Evolutionary conservation across 2,113 vertebrate genomes (phyloP).

Genomic region (Clarias magur): DNA sequence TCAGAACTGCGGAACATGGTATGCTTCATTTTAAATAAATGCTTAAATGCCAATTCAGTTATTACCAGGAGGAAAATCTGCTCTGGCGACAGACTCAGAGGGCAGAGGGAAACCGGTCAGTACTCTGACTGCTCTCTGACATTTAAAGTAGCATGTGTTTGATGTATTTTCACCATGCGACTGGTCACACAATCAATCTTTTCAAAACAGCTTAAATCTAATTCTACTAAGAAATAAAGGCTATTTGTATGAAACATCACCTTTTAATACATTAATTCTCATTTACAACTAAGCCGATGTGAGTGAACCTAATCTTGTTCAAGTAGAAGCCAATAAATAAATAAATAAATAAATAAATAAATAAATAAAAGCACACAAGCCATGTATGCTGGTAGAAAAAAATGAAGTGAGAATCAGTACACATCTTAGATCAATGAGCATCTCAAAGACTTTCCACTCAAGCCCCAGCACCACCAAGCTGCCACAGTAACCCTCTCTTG

Average conservation of each 20-base stretch:
- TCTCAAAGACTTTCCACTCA: not conserved
- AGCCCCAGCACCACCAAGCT: too few species aligned
- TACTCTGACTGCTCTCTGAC: not conserved
- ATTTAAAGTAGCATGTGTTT: not conserved
- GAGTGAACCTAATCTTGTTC: slow-evolving; percentile 22
- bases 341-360: not conserved
- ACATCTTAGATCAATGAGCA: slow-evolving; percentile 20
- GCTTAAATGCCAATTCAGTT: not conserved
- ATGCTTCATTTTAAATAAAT: not conserved
- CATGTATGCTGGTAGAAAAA: slow-evolving; percentile 36
- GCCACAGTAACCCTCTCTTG: too few species aligned
- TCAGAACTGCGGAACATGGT: not conserved
- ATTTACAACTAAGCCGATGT: slow-evolving; percentile 38
- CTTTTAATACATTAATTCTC: slow-evolving; percentile 7
- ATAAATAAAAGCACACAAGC: not conserved
- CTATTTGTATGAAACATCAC: not conserved
- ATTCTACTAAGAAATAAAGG: not conserved
- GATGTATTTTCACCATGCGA: not conserved
- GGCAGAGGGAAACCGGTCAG: not conserved
- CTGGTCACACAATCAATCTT: not conserved
- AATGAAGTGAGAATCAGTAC: slow-evolving; percentile 24
- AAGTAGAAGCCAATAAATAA: slow-evolving; percentile 5
- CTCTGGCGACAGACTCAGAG: not conserved
- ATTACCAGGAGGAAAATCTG: not conserved
- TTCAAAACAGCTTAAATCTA: not conserved